Conservation (phyloP, 2,797 vertebrate genomes). For the Echeneis naucrates region DNA sequence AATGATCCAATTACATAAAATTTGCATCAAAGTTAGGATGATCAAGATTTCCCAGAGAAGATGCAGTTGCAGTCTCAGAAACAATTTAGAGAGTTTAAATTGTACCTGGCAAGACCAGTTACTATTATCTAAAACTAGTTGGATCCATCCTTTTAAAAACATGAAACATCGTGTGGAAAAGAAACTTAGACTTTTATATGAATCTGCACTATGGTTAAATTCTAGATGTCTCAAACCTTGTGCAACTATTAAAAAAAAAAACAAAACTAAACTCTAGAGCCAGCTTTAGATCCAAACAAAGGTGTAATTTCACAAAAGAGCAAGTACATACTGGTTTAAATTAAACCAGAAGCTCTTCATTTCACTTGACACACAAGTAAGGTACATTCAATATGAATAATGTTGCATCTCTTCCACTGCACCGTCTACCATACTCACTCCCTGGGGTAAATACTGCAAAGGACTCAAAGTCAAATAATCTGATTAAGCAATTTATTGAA, state of each 20-base stretch:
- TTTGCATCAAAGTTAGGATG: slow-evolving; percentile 16
- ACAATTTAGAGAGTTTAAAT: background rate
- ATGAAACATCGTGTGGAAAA: background rate
- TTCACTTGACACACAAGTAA: background rate
- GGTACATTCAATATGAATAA: background rate
- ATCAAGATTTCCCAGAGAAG: background rate
- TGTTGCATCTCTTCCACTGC: background rate
- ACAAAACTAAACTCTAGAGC: background rate
- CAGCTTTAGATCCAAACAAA: background rate
- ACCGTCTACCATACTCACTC: background rate
- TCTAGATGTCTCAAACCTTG: background rate
- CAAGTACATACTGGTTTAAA: background rate
- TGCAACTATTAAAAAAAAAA: background rate
- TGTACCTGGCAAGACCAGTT: background rate
- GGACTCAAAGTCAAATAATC: background rate
- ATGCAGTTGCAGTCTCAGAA: background rate
- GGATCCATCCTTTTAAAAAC: background rate
- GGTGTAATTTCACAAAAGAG: background rate
- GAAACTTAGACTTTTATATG: background rate
- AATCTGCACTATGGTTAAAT: background rate
- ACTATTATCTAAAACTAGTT: background rate
- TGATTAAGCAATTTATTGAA: background rate
- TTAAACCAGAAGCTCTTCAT: background rate
- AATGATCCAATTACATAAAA: slow-evolving; percentile 1
- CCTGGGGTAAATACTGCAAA: background rate